Evolutionary conservation across 2,113 vertebrate species (phyloP).

Genomic region (Centrocercus urophasianus): DNA sequence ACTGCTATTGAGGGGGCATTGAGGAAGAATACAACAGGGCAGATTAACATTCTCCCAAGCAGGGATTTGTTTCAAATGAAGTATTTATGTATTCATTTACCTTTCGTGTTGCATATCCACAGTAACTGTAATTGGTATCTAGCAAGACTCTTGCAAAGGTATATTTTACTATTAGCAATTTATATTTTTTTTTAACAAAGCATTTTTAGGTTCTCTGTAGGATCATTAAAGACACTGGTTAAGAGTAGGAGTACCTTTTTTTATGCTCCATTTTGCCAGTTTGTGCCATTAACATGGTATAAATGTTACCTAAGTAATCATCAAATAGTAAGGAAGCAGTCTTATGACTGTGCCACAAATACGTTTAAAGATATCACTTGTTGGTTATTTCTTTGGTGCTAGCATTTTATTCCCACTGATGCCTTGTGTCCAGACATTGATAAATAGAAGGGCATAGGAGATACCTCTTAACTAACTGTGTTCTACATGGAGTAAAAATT

Average conservation of each 20-base stretch:
- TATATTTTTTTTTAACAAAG: neutral
- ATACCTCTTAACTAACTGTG: slow-evolving; percentile 49
- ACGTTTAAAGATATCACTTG: slow-evolving; percentile 13
- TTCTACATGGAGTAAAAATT: slow-evolving; percentile 52
- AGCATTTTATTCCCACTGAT: slow-evolving; percentile 45
- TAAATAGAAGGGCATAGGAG: slow-evolving; percentile 11
- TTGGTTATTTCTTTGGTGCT: slow-evolving; percentile 63
- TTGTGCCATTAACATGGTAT: neutral
- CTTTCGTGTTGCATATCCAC: neutral
- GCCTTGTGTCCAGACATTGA: slow-evolving; percentile 53
- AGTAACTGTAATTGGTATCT: neutral
- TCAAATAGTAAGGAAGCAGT: neutral
- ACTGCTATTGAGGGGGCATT: neutral
- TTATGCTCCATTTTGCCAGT: neutral
- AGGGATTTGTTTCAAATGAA: neutral
- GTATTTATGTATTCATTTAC: neutral
- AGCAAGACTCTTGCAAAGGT: neutral
- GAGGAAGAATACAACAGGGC: neutral
- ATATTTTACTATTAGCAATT: neutral
- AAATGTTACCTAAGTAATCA: slow-evolving; percentile 14
- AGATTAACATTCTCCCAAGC: neutral
- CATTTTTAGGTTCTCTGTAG: neutral
- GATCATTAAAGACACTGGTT: neutral
- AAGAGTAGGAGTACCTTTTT: neutral
- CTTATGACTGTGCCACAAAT: neutral